These are phyloP conservation scores for Syngnathoides biaculeatus DNA, from an alignment of 2,113 vertebrate genomes.

Conservation along the genomic window DNA sequence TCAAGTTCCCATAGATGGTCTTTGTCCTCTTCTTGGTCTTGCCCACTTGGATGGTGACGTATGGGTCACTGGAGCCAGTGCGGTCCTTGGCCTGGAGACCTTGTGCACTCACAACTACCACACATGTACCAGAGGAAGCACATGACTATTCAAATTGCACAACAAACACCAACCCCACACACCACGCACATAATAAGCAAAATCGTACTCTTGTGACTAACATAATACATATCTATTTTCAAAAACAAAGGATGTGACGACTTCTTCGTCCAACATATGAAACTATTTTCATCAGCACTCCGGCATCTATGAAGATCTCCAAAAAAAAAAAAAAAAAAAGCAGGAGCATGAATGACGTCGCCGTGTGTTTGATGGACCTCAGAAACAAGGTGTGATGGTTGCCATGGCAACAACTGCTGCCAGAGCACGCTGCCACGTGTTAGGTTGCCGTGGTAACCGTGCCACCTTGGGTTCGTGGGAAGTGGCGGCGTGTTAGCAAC, in stretches of 20 bases:
- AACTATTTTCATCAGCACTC: conserved; percentile 6
- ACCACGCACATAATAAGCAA: conserved; percentile 4
- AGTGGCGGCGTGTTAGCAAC: not conserved
- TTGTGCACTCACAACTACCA: conserved; percentile 88
- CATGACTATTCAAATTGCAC: conserved; percentile 6
- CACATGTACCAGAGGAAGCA: not conserved
- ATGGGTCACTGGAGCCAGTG: conserved; percentile 94
- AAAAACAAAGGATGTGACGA: conserved; percentile 29
- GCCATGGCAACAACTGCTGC: conserved; percentile 54
- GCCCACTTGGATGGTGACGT: conserved; percentile 95
- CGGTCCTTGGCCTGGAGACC: conserved; percentile 97
- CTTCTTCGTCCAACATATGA: conserved; percentile 39
- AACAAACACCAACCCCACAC: conserved; percentile 54
- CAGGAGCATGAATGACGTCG: not conserved
- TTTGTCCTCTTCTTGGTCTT: conserved; percentile 98
- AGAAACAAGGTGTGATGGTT: conserved; percentile 58
- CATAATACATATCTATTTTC: conserved; percentile 35
- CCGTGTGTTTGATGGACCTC: conserved; percentile 15
- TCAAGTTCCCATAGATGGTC: conserved; percentile 95
- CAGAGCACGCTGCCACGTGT: conserved; percentile 27
- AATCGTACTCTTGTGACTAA: not conserved
- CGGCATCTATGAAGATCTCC: not conserved
- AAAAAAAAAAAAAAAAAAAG: conserved; percentile 4
- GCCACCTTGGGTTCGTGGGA: conserved; percentile 17
- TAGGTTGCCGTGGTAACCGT: conserved; percentile 48